phyloP scores from a whole-genome alignment of 2,888 invertebrate species.

The Habrosyne pyritoides region DNA sequence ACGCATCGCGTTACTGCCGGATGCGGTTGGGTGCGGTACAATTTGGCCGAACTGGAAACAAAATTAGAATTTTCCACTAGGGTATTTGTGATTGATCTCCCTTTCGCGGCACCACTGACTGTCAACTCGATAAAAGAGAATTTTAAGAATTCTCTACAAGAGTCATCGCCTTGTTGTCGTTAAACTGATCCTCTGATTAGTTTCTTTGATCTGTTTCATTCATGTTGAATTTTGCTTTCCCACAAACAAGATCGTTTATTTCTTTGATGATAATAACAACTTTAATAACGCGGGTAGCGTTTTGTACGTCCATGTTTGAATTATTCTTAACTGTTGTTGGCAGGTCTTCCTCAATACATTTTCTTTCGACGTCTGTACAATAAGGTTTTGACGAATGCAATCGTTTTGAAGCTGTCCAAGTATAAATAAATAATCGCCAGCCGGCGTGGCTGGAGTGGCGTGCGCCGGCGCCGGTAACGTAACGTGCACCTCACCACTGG shows the following conservation, averaged over 20 bases:
- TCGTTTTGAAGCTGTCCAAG: constrained; percentile 55
- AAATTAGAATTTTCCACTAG: constrained; percentile 59
- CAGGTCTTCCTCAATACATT: constrained; percentile 27
- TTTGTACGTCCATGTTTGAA: not conserved
- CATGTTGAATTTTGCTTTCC: not conserved
- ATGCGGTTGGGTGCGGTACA: constrained; percentile 50
- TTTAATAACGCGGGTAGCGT: not conserved
- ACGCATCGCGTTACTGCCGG: constrained; percentile 56
- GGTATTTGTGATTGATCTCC: constrained; percentile 57
- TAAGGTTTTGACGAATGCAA: constrained; percentile 58
- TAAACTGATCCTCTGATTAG: constrained; percentile 18
- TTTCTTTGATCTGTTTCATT: constrained; percentile 33
- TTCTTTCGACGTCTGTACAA: constrained; percentile 35
- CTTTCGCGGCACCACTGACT: constrained; percentile 37
- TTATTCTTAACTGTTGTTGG: not conserved
- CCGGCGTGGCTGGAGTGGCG: constrained; percentile 60
- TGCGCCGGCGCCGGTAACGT: constrained; percentile 62
- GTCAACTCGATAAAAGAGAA: constrained; percentile 35
- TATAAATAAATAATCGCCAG: constrained; percentile 68
- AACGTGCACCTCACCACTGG: constrained; percentile 39
- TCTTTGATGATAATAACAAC: not conserved
- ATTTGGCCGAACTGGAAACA: constrained; percentile 56
- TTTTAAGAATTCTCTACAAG: constrained; percentile 37
- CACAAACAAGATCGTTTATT: not conserved
- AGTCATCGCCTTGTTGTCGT: constrained; percentile 40